Conservation (phyloP, 2,113 vertebrate species). For the Garra rufa region DNA sequence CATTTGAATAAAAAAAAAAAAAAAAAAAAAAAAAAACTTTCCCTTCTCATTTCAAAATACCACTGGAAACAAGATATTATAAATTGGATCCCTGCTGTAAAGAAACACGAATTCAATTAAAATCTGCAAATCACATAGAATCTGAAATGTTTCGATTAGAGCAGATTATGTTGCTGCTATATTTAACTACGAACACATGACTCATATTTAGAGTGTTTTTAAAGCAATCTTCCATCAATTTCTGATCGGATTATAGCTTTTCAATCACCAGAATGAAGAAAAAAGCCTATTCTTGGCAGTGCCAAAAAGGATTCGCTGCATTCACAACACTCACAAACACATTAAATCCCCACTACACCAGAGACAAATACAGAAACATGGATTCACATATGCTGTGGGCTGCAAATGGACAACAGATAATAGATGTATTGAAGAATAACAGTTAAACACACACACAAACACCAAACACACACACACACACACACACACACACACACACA, state of each 20-base stretch:
- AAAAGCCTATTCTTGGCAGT: slow-evolving; percentile 33
- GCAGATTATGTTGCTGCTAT: background rate
- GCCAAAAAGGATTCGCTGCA: slow-evolving; percentile 62
- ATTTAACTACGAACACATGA: background rate
- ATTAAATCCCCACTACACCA: slow-evolving; percentile 4
- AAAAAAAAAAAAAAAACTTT: too few species aligned
- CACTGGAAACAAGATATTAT: background rate
- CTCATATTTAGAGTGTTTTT: background rate
- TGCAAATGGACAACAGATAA: slow-evolving; percentile 25
- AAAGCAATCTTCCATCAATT: background rate
- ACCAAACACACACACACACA: too few species aligned
- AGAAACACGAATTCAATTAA: background rate
- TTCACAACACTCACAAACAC: slow-evolving; percentile 15
- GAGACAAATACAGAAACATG: slow-evolving; percentile 31
- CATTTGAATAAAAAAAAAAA: too few species aligned
- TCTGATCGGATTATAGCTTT: slow-evolving; percentile 22
- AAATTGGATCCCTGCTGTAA: background rate
- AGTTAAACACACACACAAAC: slow-evolving; percentile 21
- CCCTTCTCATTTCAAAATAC: too few species aligned
- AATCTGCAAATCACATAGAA: background rate
- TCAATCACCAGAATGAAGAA: slow-evolving; percentile 9
- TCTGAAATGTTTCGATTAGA: slow-evolving; percentile 9
- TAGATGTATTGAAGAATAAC: slow-evolving; percentile 2
- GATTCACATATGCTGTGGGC: background rate
- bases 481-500: too few species aligned